Conservation (phyloP, 2,797 vertebrate genomes). For the Neosilurus mollespiculum region DNA sequence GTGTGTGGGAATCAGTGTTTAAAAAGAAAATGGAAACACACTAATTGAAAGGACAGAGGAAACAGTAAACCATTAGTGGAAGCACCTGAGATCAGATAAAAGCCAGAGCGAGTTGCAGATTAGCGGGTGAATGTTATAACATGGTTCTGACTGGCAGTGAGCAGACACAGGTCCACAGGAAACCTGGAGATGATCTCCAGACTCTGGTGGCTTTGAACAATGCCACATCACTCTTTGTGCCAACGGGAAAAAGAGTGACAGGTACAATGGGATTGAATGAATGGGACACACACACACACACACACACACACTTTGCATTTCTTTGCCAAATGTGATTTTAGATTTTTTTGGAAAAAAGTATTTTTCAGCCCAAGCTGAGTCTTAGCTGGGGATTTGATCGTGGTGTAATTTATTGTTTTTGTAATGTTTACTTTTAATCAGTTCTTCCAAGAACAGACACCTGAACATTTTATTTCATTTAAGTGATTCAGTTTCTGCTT, state of each 20-base stretch:
- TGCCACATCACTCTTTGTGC: conserved; percentile 14
- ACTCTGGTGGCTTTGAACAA: conserved; percentile 28
- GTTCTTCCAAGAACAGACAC: background rate
- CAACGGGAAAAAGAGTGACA: conserved; percentile 10
- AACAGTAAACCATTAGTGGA: conserved; percentile 60
- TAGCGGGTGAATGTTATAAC: conserved; percentile 24
- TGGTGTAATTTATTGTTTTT: background rate
- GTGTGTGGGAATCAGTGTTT: conserved; percentile 37
- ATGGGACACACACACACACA: conserved; percentile 15
- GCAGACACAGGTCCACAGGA: conserved; percentile 29
- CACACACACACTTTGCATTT: background rate
- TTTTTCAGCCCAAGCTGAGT: conserved; percentile 17
- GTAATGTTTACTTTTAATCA: background rate
- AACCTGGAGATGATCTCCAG: conserved; percentile 43
- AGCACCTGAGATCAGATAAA: conserved; percentile 52
- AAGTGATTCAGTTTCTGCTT: background rate
- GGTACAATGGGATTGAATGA: conserved; percentile 17
- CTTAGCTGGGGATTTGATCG: background rate
- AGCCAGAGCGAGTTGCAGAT: conserved; percentile 35
- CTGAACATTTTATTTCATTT: background rate
- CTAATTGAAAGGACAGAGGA: conserved; percentile 49
- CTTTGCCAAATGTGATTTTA: conserved; percentile 39
- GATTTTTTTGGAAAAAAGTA: conserved; percentile 18
- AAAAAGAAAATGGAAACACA: conserved; percentile 52
- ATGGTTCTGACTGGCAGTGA: conserved; percentile 41